phyloP scores from a whole-genome alignment of 2,888 invertebrate genomes.

The Timandra comae region DNA sequence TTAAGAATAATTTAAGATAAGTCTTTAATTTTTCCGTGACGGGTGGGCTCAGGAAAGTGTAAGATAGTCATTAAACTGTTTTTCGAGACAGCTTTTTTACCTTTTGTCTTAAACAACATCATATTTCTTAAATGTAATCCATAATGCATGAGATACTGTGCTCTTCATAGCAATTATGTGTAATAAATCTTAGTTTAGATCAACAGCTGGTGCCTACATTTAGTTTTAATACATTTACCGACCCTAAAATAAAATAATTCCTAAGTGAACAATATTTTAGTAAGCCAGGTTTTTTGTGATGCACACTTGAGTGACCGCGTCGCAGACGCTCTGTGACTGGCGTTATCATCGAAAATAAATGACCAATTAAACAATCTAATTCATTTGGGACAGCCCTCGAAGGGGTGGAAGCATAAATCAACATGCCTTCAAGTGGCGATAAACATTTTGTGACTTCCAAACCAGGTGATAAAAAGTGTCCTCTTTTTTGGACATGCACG shows the following conservation, averaged over 20 bases:
- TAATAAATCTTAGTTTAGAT: conserved; percentile 70
- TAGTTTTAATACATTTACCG: conserved; percentile 24
- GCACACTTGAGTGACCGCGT: conserved; percentile 53
- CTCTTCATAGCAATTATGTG: conserved; percentile 67
- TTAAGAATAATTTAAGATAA: conserved; percentile 74
- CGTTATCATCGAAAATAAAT: conserved; percentile 71
- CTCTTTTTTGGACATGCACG: conserved; percentile 63
- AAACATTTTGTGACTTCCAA: conserved; percentile 75
- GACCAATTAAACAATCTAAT: conserved; percentile 75
- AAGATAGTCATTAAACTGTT: conserved; percentile 65
- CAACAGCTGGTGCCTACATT: conserved; percentile 55
- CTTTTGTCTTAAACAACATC: conserved; percentile 65
- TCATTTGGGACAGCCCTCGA: conserved; percentile 56
- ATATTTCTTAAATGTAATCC: conserved; percentile 62
- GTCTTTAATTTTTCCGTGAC: conserved; percentile 70
- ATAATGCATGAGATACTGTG: conserved; percentile 66
- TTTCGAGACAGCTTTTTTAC: conserved; percentile 49
- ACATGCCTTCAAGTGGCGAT: conserved; percentile 70
- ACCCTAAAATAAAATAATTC: conserved; percentile 6
- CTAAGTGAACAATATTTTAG: conserved; percentile 10
- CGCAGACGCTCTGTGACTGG: conserved; percentile 33
- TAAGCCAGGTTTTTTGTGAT: conserved; percentile 39
- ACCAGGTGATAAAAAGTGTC: conserved; percentile 72
- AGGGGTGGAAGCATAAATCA: conserved; percentile 73
- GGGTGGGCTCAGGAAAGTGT: conserved; percentile 68